phyloP scores from a whole-genome alignment of 2,113 vertebrate species.

The Erythrocebus patas region DNA sequence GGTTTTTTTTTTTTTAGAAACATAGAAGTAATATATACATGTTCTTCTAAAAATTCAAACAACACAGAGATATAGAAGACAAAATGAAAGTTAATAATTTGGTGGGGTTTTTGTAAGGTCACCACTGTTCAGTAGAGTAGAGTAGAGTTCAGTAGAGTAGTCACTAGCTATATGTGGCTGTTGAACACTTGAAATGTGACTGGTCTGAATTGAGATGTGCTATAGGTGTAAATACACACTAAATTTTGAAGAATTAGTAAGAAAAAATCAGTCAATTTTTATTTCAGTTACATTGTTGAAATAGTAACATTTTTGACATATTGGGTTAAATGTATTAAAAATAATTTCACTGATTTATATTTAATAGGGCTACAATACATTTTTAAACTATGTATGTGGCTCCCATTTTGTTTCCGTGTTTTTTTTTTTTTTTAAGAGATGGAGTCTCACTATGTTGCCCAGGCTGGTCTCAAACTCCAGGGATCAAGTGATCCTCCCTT shows the following conservation, averaged over 20 bases:
- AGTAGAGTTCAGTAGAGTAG: not conserved
- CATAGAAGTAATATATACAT: no score
- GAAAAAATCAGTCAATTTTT: not conserved
- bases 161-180: not conserved
- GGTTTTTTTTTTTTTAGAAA: not conserved
- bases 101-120: not conserved
- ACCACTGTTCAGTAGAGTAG: not conserved
- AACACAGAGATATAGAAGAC: no score
- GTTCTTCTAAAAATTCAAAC: no score
- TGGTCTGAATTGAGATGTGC: no score
- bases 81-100: not conserved
- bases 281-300: not conserved
- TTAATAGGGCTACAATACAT: not conserved
- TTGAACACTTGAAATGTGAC: no score
- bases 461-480: no score
- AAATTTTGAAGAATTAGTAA: not conserved
- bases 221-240: not conserved
- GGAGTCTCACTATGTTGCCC: no score
- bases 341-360: not conserved
- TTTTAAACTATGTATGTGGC: not conserved
- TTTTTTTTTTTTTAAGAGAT: no score
- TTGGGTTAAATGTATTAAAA: slow-evolving; percentile 9
- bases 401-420: not conserved
- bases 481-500: no score
- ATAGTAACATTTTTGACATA: not conserved